Evolutionary conservation across 2,888 invertebrate species (phyloP).

Genomic region (Drosophila prolongata): DNA sequence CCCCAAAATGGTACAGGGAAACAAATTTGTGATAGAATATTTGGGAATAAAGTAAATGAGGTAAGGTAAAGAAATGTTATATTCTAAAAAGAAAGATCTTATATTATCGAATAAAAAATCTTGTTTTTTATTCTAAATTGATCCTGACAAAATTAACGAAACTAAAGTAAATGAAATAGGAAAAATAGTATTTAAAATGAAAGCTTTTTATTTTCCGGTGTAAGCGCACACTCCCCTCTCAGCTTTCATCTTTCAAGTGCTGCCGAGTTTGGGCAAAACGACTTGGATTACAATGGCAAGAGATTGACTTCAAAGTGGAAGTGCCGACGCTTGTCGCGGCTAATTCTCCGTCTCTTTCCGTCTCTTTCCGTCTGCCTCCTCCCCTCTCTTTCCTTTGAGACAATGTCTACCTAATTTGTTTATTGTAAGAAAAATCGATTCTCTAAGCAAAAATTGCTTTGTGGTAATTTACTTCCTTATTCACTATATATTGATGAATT

Average conservation of each 20-base stretch:
- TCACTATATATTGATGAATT: not conserved
- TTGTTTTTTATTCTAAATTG: too few relatives aligned
- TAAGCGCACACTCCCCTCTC: conserved; percentile 1
- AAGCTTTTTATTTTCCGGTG: conserved; percentile 1
- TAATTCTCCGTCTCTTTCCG: conserved; percentile 2
- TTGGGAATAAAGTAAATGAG: too few relatives aligned
- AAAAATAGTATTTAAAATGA: not conserved
- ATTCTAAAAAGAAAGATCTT: not conserved
- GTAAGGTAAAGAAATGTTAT: not conserved
- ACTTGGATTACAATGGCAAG: conserved; percentile 41
- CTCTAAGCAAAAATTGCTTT: not conserved
- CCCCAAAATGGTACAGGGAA: not conserved
- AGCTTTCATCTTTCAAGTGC: conserved; percentile 37
- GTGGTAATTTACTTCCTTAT: too few relatives aligned
- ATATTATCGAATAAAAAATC: not conserved
- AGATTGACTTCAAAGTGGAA: conserved; percentile 26
- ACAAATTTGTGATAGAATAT: not conserved
- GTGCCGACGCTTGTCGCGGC: conserved; percentile 20
- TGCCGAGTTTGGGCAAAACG: conserved; percentile 44
- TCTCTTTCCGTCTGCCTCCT: not conserved
- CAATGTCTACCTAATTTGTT: conserved; percentile 7
- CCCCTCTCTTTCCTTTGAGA: not conserved
- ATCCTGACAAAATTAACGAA: not conserved
- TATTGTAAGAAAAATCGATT: conserved; percentile 38
- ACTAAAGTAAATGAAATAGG: not conserved